Base-by-base conservation (phyloP, 2,797 vertebrate genomes). In the Poecile montanus region DNA sequence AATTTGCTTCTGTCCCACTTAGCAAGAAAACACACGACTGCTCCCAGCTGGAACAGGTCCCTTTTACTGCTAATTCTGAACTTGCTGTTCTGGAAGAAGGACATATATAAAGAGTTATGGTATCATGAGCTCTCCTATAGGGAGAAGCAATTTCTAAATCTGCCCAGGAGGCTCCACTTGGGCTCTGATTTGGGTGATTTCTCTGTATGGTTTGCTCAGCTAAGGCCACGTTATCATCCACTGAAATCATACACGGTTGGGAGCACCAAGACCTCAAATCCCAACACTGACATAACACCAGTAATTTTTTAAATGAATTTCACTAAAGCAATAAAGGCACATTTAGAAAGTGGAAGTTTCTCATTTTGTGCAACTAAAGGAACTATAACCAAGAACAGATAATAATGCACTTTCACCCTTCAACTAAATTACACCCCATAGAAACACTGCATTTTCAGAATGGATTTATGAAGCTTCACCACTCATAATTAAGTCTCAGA, bases 401-500 rank as follows among this genome's bases (percentile, higher is more conserved):
- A 32, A 91, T 5, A 63, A 86, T 16, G 30, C 29, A 9, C 48
- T 78, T 84, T 83, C 13, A 68, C 40, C 29, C 50, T 78, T 61
- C 56, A 50, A 17, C 80, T 70, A 85, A 95, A 96, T 93, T 91
- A 91, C 85, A 88, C 3, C 5, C 63, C 34, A 21, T 0, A 60
- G 66, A 78, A 84, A 26, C 40, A 27, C 23, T 57, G 26, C 8
- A 54, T 70, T 70, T 91, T 66, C 68, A 76, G 54, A 71, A 80
- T 4, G 53, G 74, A 86, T 79, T 91, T 74, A 44, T 54, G 45
- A 92, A 89, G 45, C 63, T 42, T 82, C 50, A 71, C 92, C 92
- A 87, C 80, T 87, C 7, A 0, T 73, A 89, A 94, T 95, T 95
- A 85, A 38, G 34, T 61, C 86, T 80, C 81, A 85, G 93, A 82